phyloP scores from a whole-genome alignment of 2,797 vertebrate genomes.

The Macropus fuliginosus region DNA sequence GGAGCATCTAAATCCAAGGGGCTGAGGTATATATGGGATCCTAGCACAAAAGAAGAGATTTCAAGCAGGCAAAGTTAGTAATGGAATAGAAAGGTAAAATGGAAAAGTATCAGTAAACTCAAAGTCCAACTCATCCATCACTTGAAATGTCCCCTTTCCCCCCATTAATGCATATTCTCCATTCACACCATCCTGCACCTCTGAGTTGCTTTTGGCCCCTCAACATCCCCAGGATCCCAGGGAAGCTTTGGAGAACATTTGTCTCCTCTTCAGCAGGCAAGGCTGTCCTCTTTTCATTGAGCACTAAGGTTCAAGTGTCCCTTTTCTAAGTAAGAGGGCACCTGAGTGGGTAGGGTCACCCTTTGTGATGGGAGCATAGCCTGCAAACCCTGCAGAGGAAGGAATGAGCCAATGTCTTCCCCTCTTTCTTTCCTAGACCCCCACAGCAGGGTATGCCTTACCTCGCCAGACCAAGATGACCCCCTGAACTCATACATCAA shows the following conservation, averaged over 20 bases:
- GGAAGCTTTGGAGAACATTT: neutral
- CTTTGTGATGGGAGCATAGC: neutral
- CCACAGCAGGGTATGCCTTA: constrained; percentile 98
- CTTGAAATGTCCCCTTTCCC: neutral
- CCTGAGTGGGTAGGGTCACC: neutral
- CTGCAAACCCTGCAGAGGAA: neutral
- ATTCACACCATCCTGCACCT: neutral
- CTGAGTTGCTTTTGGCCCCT: neutral
- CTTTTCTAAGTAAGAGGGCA: neutral
- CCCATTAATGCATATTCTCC: neutral
- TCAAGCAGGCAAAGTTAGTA: neutral
- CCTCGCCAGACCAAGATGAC: constrained; percentile 92
- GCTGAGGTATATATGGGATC: neutral
- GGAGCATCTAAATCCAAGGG: neutral
- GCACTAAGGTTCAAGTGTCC: neutral
- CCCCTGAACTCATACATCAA: constrained; percentile 98
- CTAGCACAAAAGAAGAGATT: neutral
- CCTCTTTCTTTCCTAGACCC: constrained; percentile 88
- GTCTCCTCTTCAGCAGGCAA: neutral
- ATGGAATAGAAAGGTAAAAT: neutral
- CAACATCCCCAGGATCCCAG: neutral
- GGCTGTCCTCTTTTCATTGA: neutral
- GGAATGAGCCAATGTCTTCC: neutral
- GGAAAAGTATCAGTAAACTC: neutral
- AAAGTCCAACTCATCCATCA: neutral